phyloP scores from a whole-genome alignment of 2,888 invertebrate species.

The Chrysotoxum bicinctum region DNA sequence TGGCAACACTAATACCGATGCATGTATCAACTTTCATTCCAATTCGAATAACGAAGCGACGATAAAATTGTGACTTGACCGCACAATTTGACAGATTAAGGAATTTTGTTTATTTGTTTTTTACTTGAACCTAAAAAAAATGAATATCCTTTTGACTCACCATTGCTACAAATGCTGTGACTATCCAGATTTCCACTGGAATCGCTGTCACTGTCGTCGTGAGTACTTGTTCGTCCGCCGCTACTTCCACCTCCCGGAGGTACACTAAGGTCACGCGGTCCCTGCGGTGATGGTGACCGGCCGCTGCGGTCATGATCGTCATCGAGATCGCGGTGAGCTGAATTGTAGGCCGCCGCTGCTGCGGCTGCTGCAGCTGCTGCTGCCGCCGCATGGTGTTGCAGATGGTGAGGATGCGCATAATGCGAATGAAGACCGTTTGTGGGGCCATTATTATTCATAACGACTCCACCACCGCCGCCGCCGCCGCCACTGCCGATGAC shows the following conservation, averaged over 20 bases:
- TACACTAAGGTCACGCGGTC: slow-evolving; percentile 76
- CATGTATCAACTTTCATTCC: slow-evolving; percentile 38
- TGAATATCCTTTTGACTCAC: slow-evolving; percentile 69
- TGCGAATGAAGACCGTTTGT: slow-evolving; percentile 67
- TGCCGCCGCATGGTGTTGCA: slow-evolving; percentile 73
- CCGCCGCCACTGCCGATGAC: slow-evolving; percentile 35
- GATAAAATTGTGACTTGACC: slow-evolving; percentile 30
- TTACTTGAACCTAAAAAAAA: neutral
- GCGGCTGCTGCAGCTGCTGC: slow-evolving; percentile 77
- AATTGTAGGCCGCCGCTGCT: slow-evolving; percentile 75
- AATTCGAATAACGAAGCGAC: slow-evolving; percentile 9
- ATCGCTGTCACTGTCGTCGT: slow-evolving; percentile 82
- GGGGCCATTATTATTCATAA: slow-evolving; percentile 54
- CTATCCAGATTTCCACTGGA: slow-evolving; percentile 79
- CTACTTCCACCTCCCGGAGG: slow-evolving; percentile 74
- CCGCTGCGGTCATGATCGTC: slow-evolving; percentile 77
- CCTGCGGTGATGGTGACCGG: slow-evolving; percentile 81
- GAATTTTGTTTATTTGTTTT: neutral
- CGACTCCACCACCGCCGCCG: slow-evolving; percentile 44
- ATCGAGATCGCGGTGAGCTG: slow-evolving; percentile 76
- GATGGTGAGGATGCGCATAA: slow-evolving; percentile 66
- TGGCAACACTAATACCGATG: slow-evolving; percentile 5
- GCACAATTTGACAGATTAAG: slow-evolving; percentile 46
- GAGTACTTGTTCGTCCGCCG: slow-evolving; percentile 80
- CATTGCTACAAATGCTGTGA: slow-evolving; percentile 76